A percentile compares a stretch with the other conserved stretches of the same genome.
Conservation (phyloP, 2,113 vertebrate species). For the Cathartes aura region DNA sequence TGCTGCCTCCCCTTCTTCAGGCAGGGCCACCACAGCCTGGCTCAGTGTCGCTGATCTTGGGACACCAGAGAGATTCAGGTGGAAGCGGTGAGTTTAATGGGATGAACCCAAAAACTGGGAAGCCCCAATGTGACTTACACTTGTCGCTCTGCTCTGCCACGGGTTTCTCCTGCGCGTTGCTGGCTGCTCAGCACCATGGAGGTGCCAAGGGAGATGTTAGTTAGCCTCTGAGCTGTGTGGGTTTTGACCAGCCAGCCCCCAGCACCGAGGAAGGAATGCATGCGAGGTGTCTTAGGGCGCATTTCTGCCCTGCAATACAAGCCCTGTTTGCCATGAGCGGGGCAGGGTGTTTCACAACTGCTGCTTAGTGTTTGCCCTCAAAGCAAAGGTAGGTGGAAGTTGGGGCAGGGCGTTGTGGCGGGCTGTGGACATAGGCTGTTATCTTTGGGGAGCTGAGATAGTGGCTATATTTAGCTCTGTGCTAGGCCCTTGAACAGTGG, state of each 20-base stretch:
- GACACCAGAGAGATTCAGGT: neutral
- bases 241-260: neutral
- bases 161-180: fast-evolving
- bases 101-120: neutral
- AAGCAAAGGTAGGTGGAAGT: slow-evolving; percentile 49
- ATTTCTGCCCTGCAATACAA: fast-evolving
- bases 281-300: neutral
- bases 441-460: slow-evolving; percentile 27
- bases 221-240: fast-evolving
- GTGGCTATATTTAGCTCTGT: slow-evolving; percentile 48
- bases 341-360: neutral
- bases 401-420: neutral
- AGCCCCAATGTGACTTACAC: fast-evolving
- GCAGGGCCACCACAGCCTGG: neutral
- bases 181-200: fast-evolving
- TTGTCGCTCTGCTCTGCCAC: neutral
- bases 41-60: fast-evolving
- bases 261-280: fast-evolving
- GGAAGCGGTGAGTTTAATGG: neutral
- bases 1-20: neutral
- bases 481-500: neutral
- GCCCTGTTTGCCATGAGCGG: neutral
- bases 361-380: neutral
- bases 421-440: slow-evolving; percentile 26
- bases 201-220: neutral